A percentile compares a stretch with the other conserved stretches of the same genome.
phyloP scores from a whole-genome alignment of 2,888 invertebrate species.

The Andrena marginata region DNA sequence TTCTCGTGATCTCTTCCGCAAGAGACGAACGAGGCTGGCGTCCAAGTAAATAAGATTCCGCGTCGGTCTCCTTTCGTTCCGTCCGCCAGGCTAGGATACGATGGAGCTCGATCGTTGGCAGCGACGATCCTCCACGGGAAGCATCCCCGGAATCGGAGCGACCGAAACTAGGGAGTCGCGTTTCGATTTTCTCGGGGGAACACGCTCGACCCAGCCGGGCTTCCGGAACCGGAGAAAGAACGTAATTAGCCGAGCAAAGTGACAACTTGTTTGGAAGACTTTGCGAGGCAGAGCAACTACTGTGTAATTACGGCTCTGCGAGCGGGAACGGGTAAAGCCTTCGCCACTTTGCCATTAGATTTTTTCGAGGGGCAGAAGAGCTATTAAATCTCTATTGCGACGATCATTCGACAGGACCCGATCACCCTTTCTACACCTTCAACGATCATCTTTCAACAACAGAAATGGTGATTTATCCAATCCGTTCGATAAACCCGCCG shows the following conservation, averaged over 20 bases:
- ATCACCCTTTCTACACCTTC: background rate
- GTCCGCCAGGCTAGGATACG: background rate
- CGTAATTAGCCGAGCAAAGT: background rate
- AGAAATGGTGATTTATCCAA: background rate
- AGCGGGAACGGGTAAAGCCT: no score
- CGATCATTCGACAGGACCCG: no score
- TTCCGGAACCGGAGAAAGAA: background rate
- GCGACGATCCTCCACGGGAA: slow-evolving; percentile 13
- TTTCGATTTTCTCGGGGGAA: background rate
- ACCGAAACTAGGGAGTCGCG: background rate
- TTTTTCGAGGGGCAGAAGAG: no score
- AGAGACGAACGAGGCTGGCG: slow-evolving; percentile 46
- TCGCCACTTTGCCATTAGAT: no score
- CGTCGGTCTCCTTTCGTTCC: slow-evolving; percentile 13
- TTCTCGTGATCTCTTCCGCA: slow-evolving; percentile 30
- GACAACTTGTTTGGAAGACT: background rate
- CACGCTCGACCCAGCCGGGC: background rate
- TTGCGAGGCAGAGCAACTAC: no score
- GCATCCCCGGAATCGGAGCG: background rate
- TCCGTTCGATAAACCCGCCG: background rate
- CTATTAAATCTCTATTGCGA: no score
- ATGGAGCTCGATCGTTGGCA: slow-evolving; percentile 14
- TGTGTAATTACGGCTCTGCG: no score
- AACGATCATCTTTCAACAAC: background rate
- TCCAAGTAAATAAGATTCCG: slow-evolving; percentile 53